Evolutionary conservation across 2,888 invertebrate genomes (phyloP).

Genomic region (Octonoba sinensis): DNA sequence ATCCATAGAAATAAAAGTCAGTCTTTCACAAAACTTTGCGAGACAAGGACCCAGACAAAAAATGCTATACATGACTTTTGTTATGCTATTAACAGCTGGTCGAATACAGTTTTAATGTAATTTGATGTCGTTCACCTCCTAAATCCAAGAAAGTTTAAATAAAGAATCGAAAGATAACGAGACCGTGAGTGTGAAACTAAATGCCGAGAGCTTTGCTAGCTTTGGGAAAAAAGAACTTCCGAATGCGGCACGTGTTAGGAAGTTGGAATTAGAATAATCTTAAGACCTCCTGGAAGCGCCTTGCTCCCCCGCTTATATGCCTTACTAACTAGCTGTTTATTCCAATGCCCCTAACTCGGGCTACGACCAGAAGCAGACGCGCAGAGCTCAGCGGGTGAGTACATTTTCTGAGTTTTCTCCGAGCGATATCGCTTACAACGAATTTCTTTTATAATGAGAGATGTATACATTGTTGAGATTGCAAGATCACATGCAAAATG

Average conservation of each 20-base stretch:
- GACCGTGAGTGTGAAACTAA: not conserved
- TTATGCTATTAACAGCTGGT: too few relatives aligned
- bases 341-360: conserved; percentile 56
- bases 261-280: conserved; percentile 19
- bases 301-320: conserved; percentile 26
- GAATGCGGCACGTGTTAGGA: conserved; percentile 25
- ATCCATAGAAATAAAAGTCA: too few relatives aligned
- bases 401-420: not conserved
- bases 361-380: conserved; percentile 44
- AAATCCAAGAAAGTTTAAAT: too few relatives aligned
- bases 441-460: too few relatives aligned
- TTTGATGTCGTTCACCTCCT: too few relatives aligned
- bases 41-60: too few relatives aligned
- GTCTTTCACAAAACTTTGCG: too few relatives aligned
- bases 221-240: not conserved
- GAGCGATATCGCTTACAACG: too few relatives aligned
- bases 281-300: conserved; percentile 43
- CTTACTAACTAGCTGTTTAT: conserved; percentile 7
- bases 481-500: too few relatives aligned
- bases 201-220: not conserved
- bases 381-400: conserved; percentile 13
- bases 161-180: not conserved
- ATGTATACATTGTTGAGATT: too few relatives aligned
- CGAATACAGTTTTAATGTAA: too few relatives aligned
- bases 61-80: too few relatives aligned